Evolutionary conservation across 2,888 invertebrate genomes (phyloP).

Genomic region (Dioctria rufipes): DNA sequence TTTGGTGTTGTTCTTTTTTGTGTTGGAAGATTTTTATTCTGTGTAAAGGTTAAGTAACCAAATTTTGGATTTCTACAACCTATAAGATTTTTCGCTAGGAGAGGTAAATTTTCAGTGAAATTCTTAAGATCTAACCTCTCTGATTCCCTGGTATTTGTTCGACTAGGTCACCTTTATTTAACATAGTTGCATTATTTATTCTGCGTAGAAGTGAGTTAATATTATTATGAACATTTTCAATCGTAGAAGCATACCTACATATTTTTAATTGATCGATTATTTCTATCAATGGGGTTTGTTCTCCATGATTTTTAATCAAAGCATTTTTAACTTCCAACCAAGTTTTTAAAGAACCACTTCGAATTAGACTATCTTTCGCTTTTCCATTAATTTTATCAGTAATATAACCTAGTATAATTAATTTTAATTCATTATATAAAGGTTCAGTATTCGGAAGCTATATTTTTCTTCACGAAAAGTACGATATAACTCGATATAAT

Average conservation of each 20-base stretch:
- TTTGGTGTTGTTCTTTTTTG: too few species aligned
- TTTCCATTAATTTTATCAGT: background rate
- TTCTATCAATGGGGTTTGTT: background rate
- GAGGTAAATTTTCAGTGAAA: background rate
- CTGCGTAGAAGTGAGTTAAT: background rate
- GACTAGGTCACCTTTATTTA: background rate
- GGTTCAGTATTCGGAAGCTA: too few species aligned
- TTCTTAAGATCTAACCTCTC: background rate
- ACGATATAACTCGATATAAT: too few species aligned
- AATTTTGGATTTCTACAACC: background rate
- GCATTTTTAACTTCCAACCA: background rate
- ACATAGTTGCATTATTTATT: conserved; percentile 8
- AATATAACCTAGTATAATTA: conserved; percentile 12
- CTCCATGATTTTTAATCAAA: conserved; percentile 7
- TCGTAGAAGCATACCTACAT: background rate
- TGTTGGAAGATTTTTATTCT: too few species aligned
- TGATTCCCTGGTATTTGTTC: background rate
- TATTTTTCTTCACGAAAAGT: too few species aligned
- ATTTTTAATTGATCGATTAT: background rate
- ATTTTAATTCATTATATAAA: background rate
- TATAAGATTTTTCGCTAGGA: background rate
- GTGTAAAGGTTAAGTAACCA: too few species aligned
- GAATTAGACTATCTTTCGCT: conserved; percentile 6
- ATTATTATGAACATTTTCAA: conserved; percentile 1
- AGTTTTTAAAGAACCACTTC: background rate